phyloP scores from a whole-genome alignment of 2,888 invertebrate species.

The Dorcus hopei region DNA sequence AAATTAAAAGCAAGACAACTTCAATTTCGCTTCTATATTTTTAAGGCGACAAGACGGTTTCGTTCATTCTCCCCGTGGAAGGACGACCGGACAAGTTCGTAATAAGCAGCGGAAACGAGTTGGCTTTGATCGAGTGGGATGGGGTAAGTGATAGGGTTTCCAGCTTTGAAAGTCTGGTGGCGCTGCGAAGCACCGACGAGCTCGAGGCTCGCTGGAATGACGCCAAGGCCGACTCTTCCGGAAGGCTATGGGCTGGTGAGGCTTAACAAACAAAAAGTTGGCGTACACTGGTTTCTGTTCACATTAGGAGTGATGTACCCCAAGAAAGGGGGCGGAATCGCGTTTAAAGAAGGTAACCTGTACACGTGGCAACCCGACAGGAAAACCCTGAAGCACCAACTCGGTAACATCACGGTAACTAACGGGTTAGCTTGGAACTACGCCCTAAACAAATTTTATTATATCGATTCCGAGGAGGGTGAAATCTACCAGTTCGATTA shows the following conservation, averaged over 20 bases:
- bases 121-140: conserved; percentile 62
- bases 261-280: neutral
- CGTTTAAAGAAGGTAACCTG: conserved; percentile 10
- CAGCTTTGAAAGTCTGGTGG: conserved; percentile 52
- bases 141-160: conserved; percentile 53
- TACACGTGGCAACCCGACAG: conserved; percentile 9
- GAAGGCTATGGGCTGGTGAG: conserved; percentile 70
- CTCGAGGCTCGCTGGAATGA: conserved; percentile 56
- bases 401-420: conserved; percentile 58
- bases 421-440: conserved; percentile 79
- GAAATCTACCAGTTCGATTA: conserved; percentile 71
- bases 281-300: neutral
- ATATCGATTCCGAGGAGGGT: conserved; percentile 67
- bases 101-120: conserved; percentile 56
- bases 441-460: conserved; percentile 66
- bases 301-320: conserved; percentile 18
- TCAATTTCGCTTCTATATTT: neutral
- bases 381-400: conserved; percentile 24
- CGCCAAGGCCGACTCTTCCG: conserved; percentile 72
- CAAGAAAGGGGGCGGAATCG: conserved; percentile 10
- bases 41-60: conserved; percentile 27
- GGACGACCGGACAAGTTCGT: conserved; percentile 59
- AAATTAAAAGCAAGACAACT: neutral
- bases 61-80: conserved; percentile 62
- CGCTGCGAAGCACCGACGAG: conserved; percentile 59